phyloP scores from a whole-genome alignment of 2,113 vertebrate species.

The Zosterops lateralis region DNA sequence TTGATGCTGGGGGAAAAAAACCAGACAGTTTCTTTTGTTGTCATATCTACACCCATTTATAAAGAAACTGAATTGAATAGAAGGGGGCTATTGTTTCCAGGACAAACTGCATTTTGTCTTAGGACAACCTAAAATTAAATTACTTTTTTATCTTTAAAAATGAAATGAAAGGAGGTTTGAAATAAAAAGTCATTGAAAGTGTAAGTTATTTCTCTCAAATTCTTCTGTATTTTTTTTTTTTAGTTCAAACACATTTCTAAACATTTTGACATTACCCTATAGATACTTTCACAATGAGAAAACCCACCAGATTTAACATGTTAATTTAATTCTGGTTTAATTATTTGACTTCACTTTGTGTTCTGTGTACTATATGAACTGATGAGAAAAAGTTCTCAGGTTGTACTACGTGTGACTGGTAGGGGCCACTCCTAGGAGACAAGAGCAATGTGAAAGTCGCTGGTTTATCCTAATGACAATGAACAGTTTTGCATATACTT shows the following conservation, averaged over 20 bases:
- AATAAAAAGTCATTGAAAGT: neutral
- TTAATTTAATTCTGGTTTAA: neutral
- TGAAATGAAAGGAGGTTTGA: neutral
- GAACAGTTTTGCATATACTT: rapidly evolving
- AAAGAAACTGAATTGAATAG: neutral
- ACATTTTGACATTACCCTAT: neutral
- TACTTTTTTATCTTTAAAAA: neutral
- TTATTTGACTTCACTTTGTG: neutral
- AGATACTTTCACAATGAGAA: neutral
- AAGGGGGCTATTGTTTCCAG: neutral
- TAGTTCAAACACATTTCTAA: neutral
- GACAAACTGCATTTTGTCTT: neutral
- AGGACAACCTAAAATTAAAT: neutral
- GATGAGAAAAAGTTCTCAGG: neutral
- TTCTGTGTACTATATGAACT: neutral
- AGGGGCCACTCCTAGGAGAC: neutral
- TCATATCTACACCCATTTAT: neutral
- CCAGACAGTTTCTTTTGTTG: neutral
- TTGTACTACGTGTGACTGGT: neutral
- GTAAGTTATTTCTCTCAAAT: neutral
- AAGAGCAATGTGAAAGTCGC: neutral
- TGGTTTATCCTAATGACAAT: neutral
- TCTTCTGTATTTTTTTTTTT: neutral
- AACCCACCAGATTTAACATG: neutral
- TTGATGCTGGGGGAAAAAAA: neutral